A percentile compares a stretch with the other conserved stretches of the same genome.
These are phyloP conservation scores for Idaea biselata DNA, from an alignment of 2,888 invertebrate species.

Conservation along the genomic window DNA sequence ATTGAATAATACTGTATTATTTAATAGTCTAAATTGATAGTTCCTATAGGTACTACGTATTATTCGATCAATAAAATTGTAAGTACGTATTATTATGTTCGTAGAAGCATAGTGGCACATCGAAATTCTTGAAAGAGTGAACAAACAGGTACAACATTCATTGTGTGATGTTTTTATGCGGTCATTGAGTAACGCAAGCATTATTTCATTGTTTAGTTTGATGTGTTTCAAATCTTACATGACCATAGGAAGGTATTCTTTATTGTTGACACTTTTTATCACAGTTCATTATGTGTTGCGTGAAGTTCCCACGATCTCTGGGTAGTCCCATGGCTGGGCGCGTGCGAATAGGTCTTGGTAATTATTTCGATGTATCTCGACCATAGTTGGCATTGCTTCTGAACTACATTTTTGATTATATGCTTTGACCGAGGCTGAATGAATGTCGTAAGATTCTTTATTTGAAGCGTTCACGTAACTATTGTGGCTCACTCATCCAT, in stretches of 20 bases:
- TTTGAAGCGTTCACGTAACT: constrained; percentile 63
- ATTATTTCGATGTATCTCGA: constrained; percentile 47
- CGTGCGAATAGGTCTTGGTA: constrained; percentile 58
- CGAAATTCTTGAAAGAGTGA: constrained; percentile 14
- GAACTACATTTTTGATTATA: constrained; percentile 51
- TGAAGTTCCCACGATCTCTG: constrained; percentile 53
- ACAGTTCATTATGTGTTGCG: constrained; percentile 44
- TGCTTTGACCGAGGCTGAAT: constrained; percentile 53
- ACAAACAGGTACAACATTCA: constrained; percentile 32
- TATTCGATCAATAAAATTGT: neutral
- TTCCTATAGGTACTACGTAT: neutral
- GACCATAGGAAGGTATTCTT: constrained; percentile 54
- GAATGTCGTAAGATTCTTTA: constrained; percentile 67
- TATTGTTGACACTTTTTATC: constrained; percentile 50
- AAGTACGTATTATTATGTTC: neutral
- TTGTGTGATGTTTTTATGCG: constrained; percentile 49
- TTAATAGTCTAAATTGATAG: neutral
- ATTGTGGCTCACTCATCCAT: constrained; percentile 30
- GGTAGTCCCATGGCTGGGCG: constrained; percentile 45
- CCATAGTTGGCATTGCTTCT: constrained; percentile 32
- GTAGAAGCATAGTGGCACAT: neutral
- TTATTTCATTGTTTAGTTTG: constrained; percentile 62
- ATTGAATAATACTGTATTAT: neutral
- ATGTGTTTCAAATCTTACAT: constrained; percentile 47
- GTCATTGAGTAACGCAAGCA: constrained; percentile 52